A percentile compares a stretch with the other conserved stretches of the same genome.
These are phyloP conservation scores for Ichneumon xanthorius DNA, from an alignment of 2,888 invertebrate species.

Conservation along the genomic window DNA sequence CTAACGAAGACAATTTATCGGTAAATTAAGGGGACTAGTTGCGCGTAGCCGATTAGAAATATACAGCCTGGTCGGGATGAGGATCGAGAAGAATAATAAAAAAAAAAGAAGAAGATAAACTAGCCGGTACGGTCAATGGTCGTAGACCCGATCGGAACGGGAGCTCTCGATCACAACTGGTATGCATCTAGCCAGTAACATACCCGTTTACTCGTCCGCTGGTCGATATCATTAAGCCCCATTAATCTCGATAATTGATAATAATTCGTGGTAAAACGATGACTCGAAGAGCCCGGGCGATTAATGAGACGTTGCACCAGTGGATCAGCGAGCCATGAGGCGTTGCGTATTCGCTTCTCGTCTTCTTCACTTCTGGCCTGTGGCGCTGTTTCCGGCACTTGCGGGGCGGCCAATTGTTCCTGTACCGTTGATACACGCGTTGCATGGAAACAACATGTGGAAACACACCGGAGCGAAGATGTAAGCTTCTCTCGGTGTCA, in stretches of 20 bases:
- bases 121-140: conserved; percentile 22
- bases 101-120: neutral
- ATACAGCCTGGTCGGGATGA: neutral
- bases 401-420: conserved; percentile 25
- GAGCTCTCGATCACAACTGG: conserved; percentile 13
- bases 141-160: neutral
- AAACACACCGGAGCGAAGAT: conserved; percentile 63
- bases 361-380: neutral
- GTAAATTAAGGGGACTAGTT: neutral
- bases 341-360: neutral
- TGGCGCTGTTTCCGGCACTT: neutral
- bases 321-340: conserved; percentile 1
- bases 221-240: conserved; percentile 53
- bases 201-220: conserved; percentile 35
- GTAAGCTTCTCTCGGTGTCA: conserved; percentile 74
- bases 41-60: neutral
- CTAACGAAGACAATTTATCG: neutral
- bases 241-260: conserved; percentile 65
- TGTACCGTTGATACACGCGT: conserved; percentile 70
- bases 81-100: neutral
- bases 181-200: conserved; percentile 10
- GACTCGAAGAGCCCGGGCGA: conserved; percentile 27
- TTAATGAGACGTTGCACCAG: conserved; percentile 56
- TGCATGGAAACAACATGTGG: conserved; percentile 16
- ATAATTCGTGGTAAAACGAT: conserved; percentile 54